Evolutionary conservation across 2,113 vertebrate species (phyloP).

Genomic region (rabbit (Oryctolagus cuniculus)): mOryCun1.1 NC_091440.1:91945501-91946000

Average conservation of each 20-base stretch:
- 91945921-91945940: too few relatives aligned
- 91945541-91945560: background rate
- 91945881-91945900: background rate
- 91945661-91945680: background rate
- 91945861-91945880: background rate
- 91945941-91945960: too few relatives aligned
- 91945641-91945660: background rate
- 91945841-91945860: background rate
- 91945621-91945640: background rate
- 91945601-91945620: slow-evolving; percentile 4
- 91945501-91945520: too few relatives aligned
- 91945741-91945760: background rate
- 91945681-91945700: background rate
- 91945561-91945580: background rate
- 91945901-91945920: too few relatives aligned
- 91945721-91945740: background rate
- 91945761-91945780: background rate
- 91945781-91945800: background rate
- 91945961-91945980: too few relatives aligned
- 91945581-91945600: background rate
- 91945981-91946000: too few relatives aligned
- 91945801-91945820: background rate
- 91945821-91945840: background rate
- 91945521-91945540: background rate
- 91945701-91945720: background rate